Conservation (phyloP, 1,140 invertebrate genomes). For the Trichonephila inaurata region DNA sequence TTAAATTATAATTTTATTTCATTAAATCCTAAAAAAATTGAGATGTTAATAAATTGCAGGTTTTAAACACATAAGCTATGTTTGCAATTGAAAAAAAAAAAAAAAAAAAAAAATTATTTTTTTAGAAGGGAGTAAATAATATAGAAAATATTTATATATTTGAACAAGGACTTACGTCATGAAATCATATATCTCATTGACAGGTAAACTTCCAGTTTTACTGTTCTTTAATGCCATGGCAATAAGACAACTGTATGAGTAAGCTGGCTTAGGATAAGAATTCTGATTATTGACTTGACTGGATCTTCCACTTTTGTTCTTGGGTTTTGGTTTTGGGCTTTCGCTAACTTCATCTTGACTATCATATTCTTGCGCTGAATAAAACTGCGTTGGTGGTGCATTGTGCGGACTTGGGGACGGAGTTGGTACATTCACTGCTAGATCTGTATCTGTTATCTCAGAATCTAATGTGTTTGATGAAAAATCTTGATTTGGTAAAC, state of each 20-base stretch:
- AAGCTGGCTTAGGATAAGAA: constrained; percentile 96
- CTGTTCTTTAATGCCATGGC: constrained; percentile 98
- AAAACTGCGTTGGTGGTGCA: constrained; percentile 74
- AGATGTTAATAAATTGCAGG: too few relatives aligned
- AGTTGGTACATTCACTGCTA: constrained; percentile 75
- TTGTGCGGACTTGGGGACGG: constrained; percentile 78
- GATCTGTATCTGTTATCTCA: constrained; percentile 71
- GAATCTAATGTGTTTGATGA: constrained; percentile 17
- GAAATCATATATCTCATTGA: constrained; percentile 99
- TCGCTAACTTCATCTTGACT: constrained; percentile 80
- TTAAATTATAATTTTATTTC: too few relatives aligned
- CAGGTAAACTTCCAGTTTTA: constrained; percentile 94
- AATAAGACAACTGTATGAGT: constrained; percentile 98
- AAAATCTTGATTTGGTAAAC: constrained; percentile 68
- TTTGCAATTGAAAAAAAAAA: too few relatives aligned
- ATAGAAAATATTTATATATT: background rate
- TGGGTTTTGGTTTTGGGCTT: constrained; percentile 81
- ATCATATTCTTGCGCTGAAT: constrained; percentile 37
- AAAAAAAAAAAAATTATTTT: too few relatives aligned
- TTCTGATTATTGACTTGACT: constrained; percentile 83
- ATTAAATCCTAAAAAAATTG: too few relatives aligned
- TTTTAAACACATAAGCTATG: too few relatives aligned
- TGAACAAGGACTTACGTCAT: constrained; percentile 90
- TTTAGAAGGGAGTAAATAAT: too few relatives aligned
- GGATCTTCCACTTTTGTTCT: constrained; percentile 79